Evolutionary conservation across 2,888 invertebrate species (phyloP).

Genomic region (Athetis lepigone): DNA sequence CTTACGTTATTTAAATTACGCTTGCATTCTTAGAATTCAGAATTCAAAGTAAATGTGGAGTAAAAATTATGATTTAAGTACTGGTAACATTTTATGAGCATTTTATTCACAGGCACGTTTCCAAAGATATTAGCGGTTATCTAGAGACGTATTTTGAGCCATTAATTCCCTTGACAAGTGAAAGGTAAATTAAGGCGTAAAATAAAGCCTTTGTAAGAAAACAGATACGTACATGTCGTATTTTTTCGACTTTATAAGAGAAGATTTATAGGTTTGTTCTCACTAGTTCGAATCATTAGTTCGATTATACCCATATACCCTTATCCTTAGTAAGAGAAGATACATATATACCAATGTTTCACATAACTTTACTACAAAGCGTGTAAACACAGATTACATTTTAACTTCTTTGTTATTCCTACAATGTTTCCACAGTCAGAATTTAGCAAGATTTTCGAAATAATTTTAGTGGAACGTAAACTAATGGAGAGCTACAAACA

Average conservation of each 20-base stretch:
- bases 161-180: not conserved
- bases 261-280: too few relatives aligned
- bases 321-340: not conserved
- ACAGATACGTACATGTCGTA: not conserved
- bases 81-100: not conserved
- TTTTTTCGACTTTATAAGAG: not conserved
- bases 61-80: not conserved
- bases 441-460: not conserved
- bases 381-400: too few relatives aligned
- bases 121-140: not conserved
- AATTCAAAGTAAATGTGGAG: not conserved
- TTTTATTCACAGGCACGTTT: not conserved
- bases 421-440: not conserved
- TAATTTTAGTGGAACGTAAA: slow-evolving; percentile 4
- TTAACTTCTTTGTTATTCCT: not conserved
- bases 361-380: too few relatives aligned
- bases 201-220: not conserved
- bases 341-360: too few relatives aligned
- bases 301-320: too few relatives aligned
- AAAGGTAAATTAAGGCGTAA: not conserved
- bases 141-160: not conserved
- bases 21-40: not conserved
- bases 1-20: slow-evolving; percentile 25
- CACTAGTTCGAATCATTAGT: too few relatives aligned
- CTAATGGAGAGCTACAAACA: slow-evolving; percentile 26